Evolutionary conservation across 2,797 vertebrate species (phyloP).

Genomic region (Myotis findleyi): DNA sequence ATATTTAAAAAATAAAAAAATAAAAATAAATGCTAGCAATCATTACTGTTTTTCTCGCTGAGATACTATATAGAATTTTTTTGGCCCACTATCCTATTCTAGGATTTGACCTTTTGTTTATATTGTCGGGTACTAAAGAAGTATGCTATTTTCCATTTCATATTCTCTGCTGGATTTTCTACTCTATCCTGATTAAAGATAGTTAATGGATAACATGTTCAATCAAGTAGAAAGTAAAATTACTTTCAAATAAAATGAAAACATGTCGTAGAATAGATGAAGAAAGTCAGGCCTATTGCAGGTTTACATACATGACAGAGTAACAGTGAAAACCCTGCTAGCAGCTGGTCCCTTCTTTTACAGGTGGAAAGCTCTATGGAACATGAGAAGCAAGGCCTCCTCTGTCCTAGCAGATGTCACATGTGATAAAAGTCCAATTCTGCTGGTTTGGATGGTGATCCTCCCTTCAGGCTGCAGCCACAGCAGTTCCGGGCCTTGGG

Average conservation of each 20-base stretch:
- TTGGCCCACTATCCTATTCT: background rate
- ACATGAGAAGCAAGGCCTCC: background rate
- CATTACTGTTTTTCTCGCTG: background rate
- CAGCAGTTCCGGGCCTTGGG: background rate
- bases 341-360: background rate
- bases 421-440: background rate
- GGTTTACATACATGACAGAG: background rate
- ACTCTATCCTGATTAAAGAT: constrained; percentile 4
- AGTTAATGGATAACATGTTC: background rate
- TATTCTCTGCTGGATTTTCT: background rate
- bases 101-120: background rate
- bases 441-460: background rate
- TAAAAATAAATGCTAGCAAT: background rate
- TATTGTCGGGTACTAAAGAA: background rate
- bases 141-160: background rate
- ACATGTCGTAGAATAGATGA: background rate
- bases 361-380: background rate
- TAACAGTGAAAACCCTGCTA: background rate
- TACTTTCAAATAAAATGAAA: constrained; percentile 48
- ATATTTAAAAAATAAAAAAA: background rate
- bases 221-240: constrained; percentile 33
- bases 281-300: background rate
- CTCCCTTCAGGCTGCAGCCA: background rate
- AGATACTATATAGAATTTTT: background rate
- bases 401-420: background rate